A percentile compares a stretch with the other conserved stretches of the same genome.
Conservation (phyloP, 2,113 vertebrate species). For the Dasyornis broadbenti region DNA sequence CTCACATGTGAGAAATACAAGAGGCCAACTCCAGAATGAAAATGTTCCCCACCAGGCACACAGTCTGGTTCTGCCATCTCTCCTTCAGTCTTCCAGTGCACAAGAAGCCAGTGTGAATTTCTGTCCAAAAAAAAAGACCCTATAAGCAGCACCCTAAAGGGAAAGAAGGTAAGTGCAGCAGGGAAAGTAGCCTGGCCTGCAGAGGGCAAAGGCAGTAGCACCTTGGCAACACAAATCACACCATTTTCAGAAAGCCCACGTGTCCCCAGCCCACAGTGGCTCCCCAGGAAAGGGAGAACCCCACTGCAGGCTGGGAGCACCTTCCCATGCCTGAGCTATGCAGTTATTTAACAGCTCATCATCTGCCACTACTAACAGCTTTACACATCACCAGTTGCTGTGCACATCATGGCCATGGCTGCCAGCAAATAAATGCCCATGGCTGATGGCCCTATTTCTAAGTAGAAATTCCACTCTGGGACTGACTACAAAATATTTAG, state of each 20-base stretch:
- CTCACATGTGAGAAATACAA: rapidly evolving
- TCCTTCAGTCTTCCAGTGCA: neutral
- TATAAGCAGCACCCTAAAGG: neutral
- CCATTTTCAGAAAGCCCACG: rapidly evolving
- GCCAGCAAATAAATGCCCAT: neutral
- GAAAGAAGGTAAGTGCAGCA: neutral
- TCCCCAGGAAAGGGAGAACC: neutral
- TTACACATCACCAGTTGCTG: neutral
- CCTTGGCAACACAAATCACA: neutral
- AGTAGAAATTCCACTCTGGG: neutral
- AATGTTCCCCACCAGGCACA: neutral
- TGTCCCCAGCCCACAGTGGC: neutral
- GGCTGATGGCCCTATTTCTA: neutral
- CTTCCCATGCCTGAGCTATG: neutral
- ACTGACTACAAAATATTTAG: neutral
- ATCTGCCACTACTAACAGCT: neutral
- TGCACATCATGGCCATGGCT: neutral
- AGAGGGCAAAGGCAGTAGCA: neutral
- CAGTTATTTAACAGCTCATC: neutral
- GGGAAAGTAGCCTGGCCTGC: neutral
- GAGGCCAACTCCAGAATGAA: neutral
- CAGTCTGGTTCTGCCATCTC: neutral
- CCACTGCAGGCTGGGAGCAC: neutral
- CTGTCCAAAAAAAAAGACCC: neutral
- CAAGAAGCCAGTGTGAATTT: rapidly evolving